These are phyloP conservation scores for Arenaria interpres DNA, from an alignment of 2,113 vertebrate genomes.

Conservation along the genomic window DNA sequence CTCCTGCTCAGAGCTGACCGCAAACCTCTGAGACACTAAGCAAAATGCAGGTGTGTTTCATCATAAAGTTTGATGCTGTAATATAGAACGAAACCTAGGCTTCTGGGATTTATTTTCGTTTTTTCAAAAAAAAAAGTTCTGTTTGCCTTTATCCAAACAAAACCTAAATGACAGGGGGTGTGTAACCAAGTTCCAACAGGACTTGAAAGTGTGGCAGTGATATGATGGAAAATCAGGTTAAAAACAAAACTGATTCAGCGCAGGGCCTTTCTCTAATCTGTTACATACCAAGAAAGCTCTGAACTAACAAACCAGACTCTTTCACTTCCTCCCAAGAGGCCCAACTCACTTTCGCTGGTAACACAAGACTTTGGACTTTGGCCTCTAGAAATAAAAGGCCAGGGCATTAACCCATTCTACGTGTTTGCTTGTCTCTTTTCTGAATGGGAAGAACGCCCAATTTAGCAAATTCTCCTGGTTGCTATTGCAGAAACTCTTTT, in stretches of 20 bases:
- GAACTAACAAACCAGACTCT: conserved; percentile 32
- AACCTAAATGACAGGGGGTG: neutral
- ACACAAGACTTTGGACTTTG: neutral
- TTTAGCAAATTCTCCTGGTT: neutral
- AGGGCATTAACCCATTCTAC: neutral
- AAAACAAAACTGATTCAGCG: neutral
- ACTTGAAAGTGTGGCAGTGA: neutral
- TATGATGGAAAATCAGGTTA: neutral
- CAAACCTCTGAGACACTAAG: neutral
- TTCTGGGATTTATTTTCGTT: neutral
- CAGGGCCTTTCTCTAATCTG: neutral
- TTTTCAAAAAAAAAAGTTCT: neutral
- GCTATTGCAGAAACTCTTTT: neutral
- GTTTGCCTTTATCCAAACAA: neutral
- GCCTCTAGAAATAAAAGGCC: neutral
- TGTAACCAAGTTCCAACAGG: neutral
- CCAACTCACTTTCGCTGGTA: neutral
- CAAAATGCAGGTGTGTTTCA: neutral
- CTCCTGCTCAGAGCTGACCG: neutral
- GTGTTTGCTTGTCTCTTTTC: neutral
- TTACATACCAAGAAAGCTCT: neutral
- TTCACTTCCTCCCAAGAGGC: conserved; percentile 14
- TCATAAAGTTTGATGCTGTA: neutral
- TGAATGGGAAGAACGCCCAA: neutral
- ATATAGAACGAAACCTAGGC: neutral